Base-by-base conservation (phyloP, 2,113 vertebrate genomes). In the Sapajus apella region DNA sequence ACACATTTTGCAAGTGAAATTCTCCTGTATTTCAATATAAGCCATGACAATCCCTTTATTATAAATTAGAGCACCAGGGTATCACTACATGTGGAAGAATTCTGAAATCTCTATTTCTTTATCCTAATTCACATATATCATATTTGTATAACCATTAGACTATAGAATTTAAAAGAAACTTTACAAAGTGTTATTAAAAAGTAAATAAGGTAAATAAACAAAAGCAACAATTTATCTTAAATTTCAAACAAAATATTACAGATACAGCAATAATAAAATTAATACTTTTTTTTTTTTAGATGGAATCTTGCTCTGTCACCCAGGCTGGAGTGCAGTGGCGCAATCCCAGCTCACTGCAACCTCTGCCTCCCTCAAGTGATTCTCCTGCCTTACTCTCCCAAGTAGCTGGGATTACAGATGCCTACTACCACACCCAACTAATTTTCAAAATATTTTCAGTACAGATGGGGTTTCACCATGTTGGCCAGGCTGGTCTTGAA, bases 161-260 rank as follows among this genome's bases (percentile, higher is more conserved):
- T 50, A 66, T 0, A 77, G 47, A 96, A 92, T 66, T 81, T 35
- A 96, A 77, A 80, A 96, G 35, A 81, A 94, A 43, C 23, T 68
- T 66, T 68, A 76, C 14, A 70, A 85, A n/a, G 37, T 64, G 50
- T 35, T 35, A 21, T 56, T 37, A 25, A 89, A 25, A 84, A 64
- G 18, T 79, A 79, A 52, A 95, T 37, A 52, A 83, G 50, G 32
- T 43, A 75, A 14, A 75, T 75, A 75, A 68, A 72, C 68, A 45
- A 83, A 96, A 35, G 25, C 8, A 91, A 94, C 37, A 95, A 68
- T 23, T 47, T 27, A 21, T 66, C 88, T 89, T 75, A 94, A 56
- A 89, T 80, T 3, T 17, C n/a, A 77, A 82, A 21, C 35, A 92
- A 61, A 88, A 52, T 75, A 92, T 68, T 94, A 81, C 64, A 85